Evolutionary conservation across 2,888 invertebrate genomes (phyloP).

Genomic region (Leucophora obtusa): DNA sequence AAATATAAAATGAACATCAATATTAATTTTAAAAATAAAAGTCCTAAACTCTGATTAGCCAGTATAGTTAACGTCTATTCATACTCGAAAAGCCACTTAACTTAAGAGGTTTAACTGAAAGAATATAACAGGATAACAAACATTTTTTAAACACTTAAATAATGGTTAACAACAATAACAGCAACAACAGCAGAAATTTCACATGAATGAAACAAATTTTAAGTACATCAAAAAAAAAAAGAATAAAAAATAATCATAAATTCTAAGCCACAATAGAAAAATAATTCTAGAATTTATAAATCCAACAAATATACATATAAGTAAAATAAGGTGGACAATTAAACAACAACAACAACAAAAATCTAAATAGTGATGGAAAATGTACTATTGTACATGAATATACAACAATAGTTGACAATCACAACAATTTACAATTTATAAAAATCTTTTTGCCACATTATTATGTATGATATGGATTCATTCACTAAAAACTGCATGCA

Average conservation of each 20-base stretch:
- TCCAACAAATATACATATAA: background rate
- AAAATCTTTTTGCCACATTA: conserved; percentile 45
- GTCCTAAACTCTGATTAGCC: conserved; percentile 67
- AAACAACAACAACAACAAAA: background rate
- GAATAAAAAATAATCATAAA: conserved; percentile 14
- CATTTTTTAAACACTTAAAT: conserved; percentile 52
- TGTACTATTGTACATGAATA: background rate
- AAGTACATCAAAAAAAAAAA: conserved; percentile 5
- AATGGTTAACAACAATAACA: conserved; percentile 23
- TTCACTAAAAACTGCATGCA: background rate
- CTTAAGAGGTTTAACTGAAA: conserved; percentile 70
- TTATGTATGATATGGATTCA: conserved; percentile 7
- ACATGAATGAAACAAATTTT: conserved; percentile 53
- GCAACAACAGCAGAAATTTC: conserved; percentile 6
- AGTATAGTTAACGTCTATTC: conserved; percentile 61
- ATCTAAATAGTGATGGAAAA: no score
- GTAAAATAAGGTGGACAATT: conserved; percentile 31
- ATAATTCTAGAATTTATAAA: conserved; percentile 49
- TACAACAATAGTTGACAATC: conserved; percentile 58
- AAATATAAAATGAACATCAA: conserved; percentile 14
- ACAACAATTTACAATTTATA: conserved; percentile 29
- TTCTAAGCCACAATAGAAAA: conserved; percentile 43
- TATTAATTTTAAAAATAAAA: conserved; percentile 13
- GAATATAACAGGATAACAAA: conserved; percentile 62
- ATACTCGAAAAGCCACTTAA: conserved; percentile 49